phyloP scores from a whole-genome alignment of 2,888 invertebrate species.

The Lithophane leautieri region DNA sequence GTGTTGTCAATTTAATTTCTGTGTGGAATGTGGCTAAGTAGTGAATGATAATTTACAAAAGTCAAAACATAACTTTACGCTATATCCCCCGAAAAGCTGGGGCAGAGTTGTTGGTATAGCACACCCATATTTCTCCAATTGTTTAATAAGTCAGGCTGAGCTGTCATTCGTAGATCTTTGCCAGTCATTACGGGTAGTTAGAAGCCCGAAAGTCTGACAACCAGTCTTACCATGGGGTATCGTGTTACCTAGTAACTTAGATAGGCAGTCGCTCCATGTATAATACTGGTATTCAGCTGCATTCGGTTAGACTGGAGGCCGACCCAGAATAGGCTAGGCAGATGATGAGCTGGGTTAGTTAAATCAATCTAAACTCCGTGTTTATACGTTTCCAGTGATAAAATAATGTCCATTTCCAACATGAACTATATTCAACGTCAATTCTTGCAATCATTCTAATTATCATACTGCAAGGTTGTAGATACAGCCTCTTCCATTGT shows the following conservation, averaged over 20 bases:
- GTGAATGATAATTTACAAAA: no score
- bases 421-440: neutral
- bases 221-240: neutral
- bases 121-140: no score
- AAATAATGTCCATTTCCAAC: neutral
- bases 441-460: conserved; percentile 3
- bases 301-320: neutral
- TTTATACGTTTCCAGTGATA: neutral
- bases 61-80: no score
- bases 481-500: conserved; percentile 37
- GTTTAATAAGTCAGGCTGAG: neutral
- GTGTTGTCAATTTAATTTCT: neutral
- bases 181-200: neutral
- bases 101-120: no score
- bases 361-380: neutral
- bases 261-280: neutral
- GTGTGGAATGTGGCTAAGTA: neutral
- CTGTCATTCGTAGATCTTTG: neutral
- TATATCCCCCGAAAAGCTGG: no score
- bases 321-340: neutral
- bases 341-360: neutral
- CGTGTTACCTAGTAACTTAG: neutral
- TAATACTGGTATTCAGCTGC: neutral
- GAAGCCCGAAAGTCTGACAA: neutral
- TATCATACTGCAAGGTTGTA: conserved; percentile 9